Conservation (phyloP, 2,888 invertebrate species). For the Epirrhoe alternata region DNA sequence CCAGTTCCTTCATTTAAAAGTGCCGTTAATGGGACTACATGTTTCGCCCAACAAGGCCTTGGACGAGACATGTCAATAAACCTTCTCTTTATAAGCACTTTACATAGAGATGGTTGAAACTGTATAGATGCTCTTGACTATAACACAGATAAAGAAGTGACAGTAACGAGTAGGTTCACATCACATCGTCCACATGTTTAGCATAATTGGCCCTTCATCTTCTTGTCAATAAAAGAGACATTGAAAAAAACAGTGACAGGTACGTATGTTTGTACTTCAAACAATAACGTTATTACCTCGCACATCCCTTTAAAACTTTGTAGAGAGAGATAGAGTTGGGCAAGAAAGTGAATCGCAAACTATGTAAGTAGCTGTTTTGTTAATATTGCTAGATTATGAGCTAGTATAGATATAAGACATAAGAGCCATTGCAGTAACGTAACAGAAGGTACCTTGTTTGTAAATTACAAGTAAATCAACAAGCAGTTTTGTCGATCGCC, state of each 20-base stretch:
- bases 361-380: too few species aligned
- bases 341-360: too few species aligned
- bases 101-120: constrained; percentile 15
- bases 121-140: background rate
- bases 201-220: background rate
- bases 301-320: too few species aligned
- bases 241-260: too few species aligned
- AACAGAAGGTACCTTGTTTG: too few species aligned
- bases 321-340: too few species aligned
- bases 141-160: background rate
- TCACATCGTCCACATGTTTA: background rate
- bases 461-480: too few species aligned
- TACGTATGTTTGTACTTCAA: too few species aligned
- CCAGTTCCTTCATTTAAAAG: constrained; percentile 75
- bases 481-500: background rate
- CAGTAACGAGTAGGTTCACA: background rate
- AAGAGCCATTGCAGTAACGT: too few species aligned
- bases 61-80: constrained; percentile 32
- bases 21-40: constrained; percentile 75
- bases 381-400: too few species aligned
- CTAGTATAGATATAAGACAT: too few species aligned
- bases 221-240: background rate
- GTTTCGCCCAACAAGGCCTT: constrained; percentile 47
- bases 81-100: constrained; percentile 27
- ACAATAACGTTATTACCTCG: too few species aligned